These are phyloP conservation scores for Limnodromus scolopaceus DNA, from an alignment of 2,797 vertebrate species.

Conservation along the genomic window DNA sequence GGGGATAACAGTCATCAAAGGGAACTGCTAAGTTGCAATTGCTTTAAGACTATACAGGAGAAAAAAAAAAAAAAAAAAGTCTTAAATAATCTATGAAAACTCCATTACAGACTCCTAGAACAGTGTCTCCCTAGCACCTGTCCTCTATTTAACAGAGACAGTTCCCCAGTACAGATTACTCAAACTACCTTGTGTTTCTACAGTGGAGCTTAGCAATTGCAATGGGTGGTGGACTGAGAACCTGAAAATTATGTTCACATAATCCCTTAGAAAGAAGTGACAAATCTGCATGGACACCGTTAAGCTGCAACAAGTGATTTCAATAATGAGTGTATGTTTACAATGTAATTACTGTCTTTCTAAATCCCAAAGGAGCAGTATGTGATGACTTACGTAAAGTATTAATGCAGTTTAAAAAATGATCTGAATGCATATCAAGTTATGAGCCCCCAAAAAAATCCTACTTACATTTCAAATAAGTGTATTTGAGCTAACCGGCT, in stretches of 20 bases:
- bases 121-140: neutral
- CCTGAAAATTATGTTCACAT: neutral
- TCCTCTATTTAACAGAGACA: neutral
- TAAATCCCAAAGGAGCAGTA: slow-evolving; percentile 9
- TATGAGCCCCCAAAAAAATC: slow-evolving; percentile 14
- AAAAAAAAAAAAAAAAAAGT: neutral
- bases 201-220: neutral
- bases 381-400: neutral
- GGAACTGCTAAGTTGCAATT: neutral
- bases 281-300: neutral
- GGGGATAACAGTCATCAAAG: neutral
- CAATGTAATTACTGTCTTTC: slow-evolving; percentile 22
- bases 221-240: neutral
- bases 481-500: neutral
- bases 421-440: neutral
- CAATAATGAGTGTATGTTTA: slow-evolving; percentile 31
- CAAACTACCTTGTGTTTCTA: neutral
- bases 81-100: neutral
- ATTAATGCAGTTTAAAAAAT: neutral
- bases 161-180: neutral
- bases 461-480: slow-evolving; percentile 2
- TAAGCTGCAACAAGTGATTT: slow-evolving; percentile 28
- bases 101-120: neutral
- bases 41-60: neutral
- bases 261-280: neutral